Conservation (phyloP, 2,888 invertebrate species). For the Epsilonema sp. region DNA sequence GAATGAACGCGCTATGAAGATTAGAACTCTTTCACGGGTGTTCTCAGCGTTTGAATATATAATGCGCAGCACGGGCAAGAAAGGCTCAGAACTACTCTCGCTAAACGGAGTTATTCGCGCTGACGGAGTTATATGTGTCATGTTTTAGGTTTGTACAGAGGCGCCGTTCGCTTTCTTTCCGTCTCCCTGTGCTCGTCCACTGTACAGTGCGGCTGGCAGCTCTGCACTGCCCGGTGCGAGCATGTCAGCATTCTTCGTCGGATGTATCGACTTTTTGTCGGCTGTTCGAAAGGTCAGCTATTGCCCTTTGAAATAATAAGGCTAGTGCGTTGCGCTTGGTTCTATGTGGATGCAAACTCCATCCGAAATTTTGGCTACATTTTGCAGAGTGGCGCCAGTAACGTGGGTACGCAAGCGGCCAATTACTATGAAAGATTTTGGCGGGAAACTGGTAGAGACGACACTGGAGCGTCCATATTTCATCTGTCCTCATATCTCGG, state of each 20-base stretch:
- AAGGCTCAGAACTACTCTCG: too few relatives aligned
- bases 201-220: slow-evolving; percentile 67
- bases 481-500: slow-evolving; percentile 63
- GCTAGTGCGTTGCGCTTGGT: too few relatives aligned
- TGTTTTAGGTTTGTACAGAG: slow-evolving; percentile 51
- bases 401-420: slow-evolving; percentile 14
- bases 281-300: slow-evolving; percentile 14
- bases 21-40: too few relatives aligned
- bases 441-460: slow-evolving; percentile 53
- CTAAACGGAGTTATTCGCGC: too few relatives aligned
- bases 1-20: too few relatives aligned
- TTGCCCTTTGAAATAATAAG: neutral
- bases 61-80: too few relatives aligned
- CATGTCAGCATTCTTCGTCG: slow-evolving; percentile 83
- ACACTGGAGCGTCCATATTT: slow-evolving; percentile 64
- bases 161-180: slow-evolving; percentile 61
- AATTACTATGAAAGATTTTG: slow-evolving; percentile 46
- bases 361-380: too few relatives aligned
- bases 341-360: too few relatives aligned
- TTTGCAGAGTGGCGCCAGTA: slow-evolving; percentile 12
- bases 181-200: slow-evolving; percentile 48
- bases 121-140: too few relatives aligned
- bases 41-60: too few relatives aligned
- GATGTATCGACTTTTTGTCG: slow-evolving; percentile 47
- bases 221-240: slow-evolving; percentile 51